These are phyloP conservation scores for Rissa tridactyla DNA, from an alignment of 2,113 vertebrate genomes.

Conservation along the genomic window DNA sequence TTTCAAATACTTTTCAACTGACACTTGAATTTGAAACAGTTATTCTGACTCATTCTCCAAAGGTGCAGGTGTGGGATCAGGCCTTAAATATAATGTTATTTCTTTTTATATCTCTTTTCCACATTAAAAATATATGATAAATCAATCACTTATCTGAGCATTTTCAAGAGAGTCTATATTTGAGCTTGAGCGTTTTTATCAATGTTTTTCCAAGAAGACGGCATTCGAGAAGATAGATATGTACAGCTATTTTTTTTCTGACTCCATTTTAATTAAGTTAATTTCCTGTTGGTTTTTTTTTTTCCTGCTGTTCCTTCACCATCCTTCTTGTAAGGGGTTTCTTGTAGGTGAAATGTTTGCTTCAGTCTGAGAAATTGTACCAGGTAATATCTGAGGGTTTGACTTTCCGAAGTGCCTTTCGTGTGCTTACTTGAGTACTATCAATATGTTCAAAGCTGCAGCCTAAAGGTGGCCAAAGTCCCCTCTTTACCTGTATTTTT, in stretches of 20 bases:
- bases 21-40: constrained; percentile 36
- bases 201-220: neutral
- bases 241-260: neutral
- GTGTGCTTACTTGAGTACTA: neutral
- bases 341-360: neutral
- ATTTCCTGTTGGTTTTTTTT: neutral
- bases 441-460: neutral
- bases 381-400: neutral
- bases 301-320: neutral
- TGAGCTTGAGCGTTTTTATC: neutral
- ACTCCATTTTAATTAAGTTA: neutral
- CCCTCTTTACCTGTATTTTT: neutral
- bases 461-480: neutral
- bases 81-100: neutral
- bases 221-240: neutral
- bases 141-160: neutral
- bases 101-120: constrained; percentile 46
- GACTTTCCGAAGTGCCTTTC: neutral
- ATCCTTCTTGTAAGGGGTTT: neutral
- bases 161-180: constrained; percentile 10
- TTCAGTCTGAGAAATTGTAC: neutral
- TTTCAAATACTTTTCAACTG: constrained; percentile 37
- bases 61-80: constrained; percentile 27
- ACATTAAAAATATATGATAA: constrained; percentile 33
- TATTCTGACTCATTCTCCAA: constrained; percentile 38